Conservation (phyloP, 2,113 vertebrate species). For the Bubo blakistoni region DNA sequence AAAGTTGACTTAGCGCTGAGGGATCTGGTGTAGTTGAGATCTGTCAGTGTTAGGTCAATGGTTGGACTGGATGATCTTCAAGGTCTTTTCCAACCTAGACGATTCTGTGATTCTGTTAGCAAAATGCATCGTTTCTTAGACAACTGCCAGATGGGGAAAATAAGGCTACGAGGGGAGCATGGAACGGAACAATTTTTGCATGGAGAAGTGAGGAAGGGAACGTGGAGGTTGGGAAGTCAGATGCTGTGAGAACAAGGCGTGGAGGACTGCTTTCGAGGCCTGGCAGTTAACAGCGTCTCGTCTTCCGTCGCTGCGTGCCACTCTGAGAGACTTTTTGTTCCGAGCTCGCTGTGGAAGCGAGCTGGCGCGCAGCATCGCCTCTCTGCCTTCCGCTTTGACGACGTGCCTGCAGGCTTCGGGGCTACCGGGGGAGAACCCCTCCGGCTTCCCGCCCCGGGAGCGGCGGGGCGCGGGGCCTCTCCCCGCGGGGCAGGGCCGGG, state of each 20-base stretch:
- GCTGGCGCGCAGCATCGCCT: rapidly evolving
- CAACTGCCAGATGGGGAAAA: neutral
- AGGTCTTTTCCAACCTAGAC: too few species aligned
- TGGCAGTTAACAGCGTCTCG: neutral
- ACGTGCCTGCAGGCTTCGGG: rapidly evolving
- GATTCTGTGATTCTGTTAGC: neutral
- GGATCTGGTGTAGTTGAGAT: too few species aligned
- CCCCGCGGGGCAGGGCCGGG: too few species aligned
- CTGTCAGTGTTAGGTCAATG: too few species aligned
- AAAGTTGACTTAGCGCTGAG: too few species aligned
- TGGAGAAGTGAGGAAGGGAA: neutral
- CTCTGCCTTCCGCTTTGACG: rapidly evolving
- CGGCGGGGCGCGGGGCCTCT: neutral
- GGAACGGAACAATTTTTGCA: neutral
- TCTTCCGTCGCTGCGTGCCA: rapidly evolving
- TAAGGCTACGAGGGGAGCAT: neutral
- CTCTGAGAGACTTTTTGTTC: too few species aligned
- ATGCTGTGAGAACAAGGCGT: neutral
- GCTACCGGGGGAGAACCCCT: too few species aligned
- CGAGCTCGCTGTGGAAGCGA: neutral
- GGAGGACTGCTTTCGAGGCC: neutral
- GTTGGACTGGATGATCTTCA: too few species aligned
- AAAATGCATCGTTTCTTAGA: neutral
- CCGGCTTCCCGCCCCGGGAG: too few species aligned
- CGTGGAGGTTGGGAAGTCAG: neutral